A percentile compares a stretch with the other conserved stretches of the same genome.
phyloP scores from a whole-genome alignment of 2,797 vertebrate species.

The Melanotaenia trifasciata region DNA sequence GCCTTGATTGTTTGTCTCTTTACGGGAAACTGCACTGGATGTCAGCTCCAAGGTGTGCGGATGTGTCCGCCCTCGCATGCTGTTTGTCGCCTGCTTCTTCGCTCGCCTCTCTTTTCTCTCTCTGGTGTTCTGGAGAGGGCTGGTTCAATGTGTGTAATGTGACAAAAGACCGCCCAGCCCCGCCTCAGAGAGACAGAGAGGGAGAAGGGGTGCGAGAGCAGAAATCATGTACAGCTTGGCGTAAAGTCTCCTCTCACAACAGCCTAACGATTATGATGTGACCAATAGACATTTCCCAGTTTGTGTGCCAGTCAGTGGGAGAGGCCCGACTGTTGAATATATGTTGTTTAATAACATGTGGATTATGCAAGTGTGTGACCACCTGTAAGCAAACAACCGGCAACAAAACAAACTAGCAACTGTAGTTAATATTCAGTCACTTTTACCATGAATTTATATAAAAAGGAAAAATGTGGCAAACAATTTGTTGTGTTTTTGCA shows the following conservation, averaged over 20 bases:
- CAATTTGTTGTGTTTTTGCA: background rate
- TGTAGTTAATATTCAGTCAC: background rate
- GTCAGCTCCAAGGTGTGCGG: conserved; percentile 37
- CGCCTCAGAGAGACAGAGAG: conserved; percentile 61
- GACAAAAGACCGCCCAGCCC: conserved; percentile 82
- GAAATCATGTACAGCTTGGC: conserved; percentile 47
- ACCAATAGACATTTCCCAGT: conserved; percentile 61
- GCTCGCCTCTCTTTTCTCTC: conserved; percentile 34
- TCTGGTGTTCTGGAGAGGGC: conserved; percentile 45
- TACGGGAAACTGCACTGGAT: conserved; percentile 34
- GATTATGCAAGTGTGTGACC: conserved; percentile 9
- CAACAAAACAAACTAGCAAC: conserved; percentile 3
- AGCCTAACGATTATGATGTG: conserved; percentile 64
- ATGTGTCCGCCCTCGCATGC: conserved; percentile 26
- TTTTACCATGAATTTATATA: background rate
- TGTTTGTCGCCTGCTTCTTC: conserved; percentile 31
- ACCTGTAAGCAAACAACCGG: conserved; percentile 37
- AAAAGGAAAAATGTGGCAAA: background rate
- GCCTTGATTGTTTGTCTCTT: conserved; percentile 41
- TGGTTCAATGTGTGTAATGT: conserved; percentile 68
- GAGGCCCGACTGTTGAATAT: conserved; percentile 52
- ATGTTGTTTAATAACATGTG: conserved; percentile 29
- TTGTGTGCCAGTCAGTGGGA: conserved; percentile 40
- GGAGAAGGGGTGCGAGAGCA: conserved; percentile 26
- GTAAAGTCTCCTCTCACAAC: conserved; percentile 68